A percentile compares a stretch with the other conserved stretches of the same genome.
These are phyloP conservation scores for Drosophila pegasa DNA, from an alignment of 2,888 invertebrate genomes.

Conservation along the genomic window DNA sequence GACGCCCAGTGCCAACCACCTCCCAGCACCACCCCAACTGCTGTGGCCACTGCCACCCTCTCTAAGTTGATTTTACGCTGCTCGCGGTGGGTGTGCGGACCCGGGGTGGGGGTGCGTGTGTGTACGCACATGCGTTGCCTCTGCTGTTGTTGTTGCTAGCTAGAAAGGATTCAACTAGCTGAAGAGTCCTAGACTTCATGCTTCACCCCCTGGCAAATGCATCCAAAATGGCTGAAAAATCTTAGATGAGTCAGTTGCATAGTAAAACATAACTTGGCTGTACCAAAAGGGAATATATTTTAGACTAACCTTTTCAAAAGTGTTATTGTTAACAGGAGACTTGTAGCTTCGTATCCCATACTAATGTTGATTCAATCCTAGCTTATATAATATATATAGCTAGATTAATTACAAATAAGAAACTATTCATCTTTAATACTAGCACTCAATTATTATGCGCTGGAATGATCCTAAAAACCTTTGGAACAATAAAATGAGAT, in stretches of 20 bases:
- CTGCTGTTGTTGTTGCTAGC: slow-evolving; percentile 50
- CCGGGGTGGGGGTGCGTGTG: slow-evolving; percentile 27
- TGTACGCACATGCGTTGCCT: slow-evolving; percentile 66
- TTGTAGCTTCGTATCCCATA: neutral
- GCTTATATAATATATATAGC: too few relatives aligned
- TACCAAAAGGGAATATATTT: neutral
- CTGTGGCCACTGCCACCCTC: slow-evolving; percentile 57
- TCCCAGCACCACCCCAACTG: slow-evolving; percentile 31
- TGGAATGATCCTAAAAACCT: too few relatives aligned
- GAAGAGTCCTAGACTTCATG: slow-evolving; percentile 22
- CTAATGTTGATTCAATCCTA: too few relatives aligned
- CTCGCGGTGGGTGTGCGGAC: slow-evolving; percentile 13
- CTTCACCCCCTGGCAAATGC: slow-evolving; percentile 47
- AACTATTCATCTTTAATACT: too few relatives aligned
- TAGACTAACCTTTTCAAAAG: neutral
- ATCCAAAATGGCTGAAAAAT: slow-evolving; percentile 61
- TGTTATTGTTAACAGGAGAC: neutral
- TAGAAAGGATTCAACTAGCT: slow-evolving; percentile 68
- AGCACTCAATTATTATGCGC: too few relatives aligned
- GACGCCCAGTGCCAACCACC: slow-evolving; percentile 45
- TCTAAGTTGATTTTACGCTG: slow-evolving; percentile 26
- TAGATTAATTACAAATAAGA: too few relatives aligned
- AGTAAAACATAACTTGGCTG: slow-evolving; percentile 17
- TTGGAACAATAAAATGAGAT: too few relatives aligned
- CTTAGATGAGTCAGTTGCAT: slow-evolving; percentile 3